phyloP scores from a whole-genome alignment of 2,113 vertebrate species.

The Aleadryas rufinucha region DNA sequence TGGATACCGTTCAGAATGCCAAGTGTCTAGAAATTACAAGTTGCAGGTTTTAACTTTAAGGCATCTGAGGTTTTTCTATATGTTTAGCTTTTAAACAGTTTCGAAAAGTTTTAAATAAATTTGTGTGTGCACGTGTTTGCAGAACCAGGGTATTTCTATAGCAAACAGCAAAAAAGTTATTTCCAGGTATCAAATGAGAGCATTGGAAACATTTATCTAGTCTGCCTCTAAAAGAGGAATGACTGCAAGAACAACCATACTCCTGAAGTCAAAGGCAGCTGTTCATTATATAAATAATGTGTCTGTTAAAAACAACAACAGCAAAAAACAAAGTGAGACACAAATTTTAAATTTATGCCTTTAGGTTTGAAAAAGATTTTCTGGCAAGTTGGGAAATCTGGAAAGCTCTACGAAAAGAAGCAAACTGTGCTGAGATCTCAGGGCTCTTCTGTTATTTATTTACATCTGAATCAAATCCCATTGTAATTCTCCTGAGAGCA shows the following conservation, averaged over 20 bases:
- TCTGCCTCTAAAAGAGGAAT: not conserved
- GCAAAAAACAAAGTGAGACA: not conserved
- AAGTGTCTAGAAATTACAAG: not conserved
- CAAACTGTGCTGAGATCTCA: slow-evolving; percentile 32
- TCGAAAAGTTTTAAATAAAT: not conserved
- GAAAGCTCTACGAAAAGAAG: not conserved
- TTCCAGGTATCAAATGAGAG: not conserved
- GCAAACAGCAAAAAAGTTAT: not conserved
- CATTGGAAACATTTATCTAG: not conserved
- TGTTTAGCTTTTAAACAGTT: not conserved
- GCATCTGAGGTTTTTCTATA: not conserved
- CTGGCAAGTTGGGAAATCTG: slow-evolving; percentile 7
- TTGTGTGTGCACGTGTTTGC: not conserved
- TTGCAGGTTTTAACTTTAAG: not conserved
- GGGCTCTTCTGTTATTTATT: slow-evolving; percentile 52
- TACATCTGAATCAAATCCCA: slow-evolving; percentile 40
- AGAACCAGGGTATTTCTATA: not conserved
- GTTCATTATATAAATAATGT: not conserved
- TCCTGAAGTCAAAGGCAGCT: not conserved
- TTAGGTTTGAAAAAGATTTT: not conserved
- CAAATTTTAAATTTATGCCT: not conserved
- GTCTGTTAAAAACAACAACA: not conserved
- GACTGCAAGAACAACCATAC: not conserved
- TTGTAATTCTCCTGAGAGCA: slow-evolving; percentile 20
- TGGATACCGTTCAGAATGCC: not conserved